Conservation (phyloP, 2,888 invertebrate species). For the Drosophila putrida region DNA sequence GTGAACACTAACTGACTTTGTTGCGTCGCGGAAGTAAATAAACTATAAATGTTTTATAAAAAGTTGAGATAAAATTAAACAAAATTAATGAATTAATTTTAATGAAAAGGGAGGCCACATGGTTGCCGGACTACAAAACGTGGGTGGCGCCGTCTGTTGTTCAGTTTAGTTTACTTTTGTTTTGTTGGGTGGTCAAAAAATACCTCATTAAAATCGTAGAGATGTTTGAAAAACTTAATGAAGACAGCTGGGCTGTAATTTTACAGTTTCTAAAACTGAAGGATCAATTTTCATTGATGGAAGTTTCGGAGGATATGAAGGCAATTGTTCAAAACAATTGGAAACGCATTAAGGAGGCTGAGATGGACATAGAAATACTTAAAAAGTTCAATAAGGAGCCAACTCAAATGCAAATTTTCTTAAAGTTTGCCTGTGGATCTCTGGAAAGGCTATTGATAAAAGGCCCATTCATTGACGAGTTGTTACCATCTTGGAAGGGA, state of each 20-base stretch:
- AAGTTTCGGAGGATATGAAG: background rate
- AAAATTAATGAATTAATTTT: too few relatives aligned
- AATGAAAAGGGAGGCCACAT: too few relatives aligned
- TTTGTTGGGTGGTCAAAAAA: too few relatives aligned
- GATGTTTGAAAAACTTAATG: slow-evolving; percentile 5
- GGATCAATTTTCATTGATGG: slow-evolving; percentile 15
- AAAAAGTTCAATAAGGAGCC: background rate
- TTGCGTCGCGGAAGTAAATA: too few relatives aligned
- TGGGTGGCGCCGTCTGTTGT: too few relatives aligned
- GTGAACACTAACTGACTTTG: too few relatives aligned
- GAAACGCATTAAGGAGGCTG: background rate
- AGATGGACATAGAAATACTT: background rate
- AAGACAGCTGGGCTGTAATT: slow-evolving; percentile 5
- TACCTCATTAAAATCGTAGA: background rate
- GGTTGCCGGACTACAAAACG: too few relatives aligned
- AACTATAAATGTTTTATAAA: too few relatives aligned
- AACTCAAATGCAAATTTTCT: slow-evolving; percentile 2
- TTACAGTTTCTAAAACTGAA: background rate
- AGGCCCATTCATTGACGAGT: background rate
- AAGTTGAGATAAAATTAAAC: too few relatives aligned
- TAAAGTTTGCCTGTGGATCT: background rate
- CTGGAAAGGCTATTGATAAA: background rate
- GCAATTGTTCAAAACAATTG: slow-evolving; percentile 3
- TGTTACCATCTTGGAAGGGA: slow-evolving; percentile 7
- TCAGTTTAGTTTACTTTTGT: too few relatives aligned